Percentiles rank a stretch among this genome's conserved stretches.
These are phyloP conservation scores for Tetragonula clypearis DNA, from an alignment of 1,140 invertebrate genomes.

Conservation along the genomic window DNA sequence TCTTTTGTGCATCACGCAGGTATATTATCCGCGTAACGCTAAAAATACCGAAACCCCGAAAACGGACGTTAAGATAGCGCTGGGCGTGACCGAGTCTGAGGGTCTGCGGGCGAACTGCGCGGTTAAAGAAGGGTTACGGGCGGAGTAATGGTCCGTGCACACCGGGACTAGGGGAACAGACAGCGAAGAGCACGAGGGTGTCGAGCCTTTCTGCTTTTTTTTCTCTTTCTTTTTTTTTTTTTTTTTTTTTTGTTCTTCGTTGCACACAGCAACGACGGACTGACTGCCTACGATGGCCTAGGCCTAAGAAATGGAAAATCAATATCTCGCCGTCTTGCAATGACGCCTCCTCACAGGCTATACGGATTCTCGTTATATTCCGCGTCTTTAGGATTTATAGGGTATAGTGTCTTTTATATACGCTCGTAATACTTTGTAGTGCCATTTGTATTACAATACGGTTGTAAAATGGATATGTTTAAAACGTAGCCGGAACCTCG, in stretches of 20 bases:
- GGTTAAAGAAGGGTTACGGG: conserved; percentile 70
- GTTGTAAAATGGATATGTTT: neutral
- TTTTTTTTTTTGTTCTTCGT: neutral
- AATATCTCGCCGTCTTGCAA: conserved; percentile 51
- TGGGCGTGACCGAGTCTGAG: conserved; percentile 69
- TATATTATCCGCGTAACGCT: conserved; percentile 67
- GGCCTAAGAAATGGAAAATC: conserved; percentile 65
- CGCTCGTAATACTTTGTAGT: neutral
- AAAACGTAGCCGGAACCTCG: neutral
- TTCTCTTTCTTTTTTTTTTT: conserved; percentile 1
- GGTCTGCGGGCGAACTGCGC: conserved; percentile 56
- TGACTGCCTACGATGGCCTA: conserved; percentile 42
- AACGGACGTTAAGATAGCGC: conserved; percentile 71
- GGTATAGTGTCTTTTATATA: neutral
- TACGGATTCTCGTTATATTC: neutral
- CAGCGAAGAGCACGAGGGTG: conserved; percentile 28
- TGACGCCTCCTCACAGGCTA: neutral
- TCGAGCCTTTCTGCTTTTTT: conserved; percentile 12
- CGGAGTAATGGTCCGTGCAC: conserved; percentile 62
- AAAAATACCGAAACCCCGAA: conserved; percentile 71
- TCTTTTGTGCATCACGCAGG: conserved; percentile 38
- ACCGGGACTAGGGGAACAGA: conserved; percentile 16
- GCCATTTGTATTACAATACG: neutral
- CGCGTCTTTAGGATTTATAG: neutral
- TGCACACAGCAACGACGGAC: conserved; percentile 55